Conservation (phyloP, 2,113 vertebrate genomes). For the Camelus bactrianus region DNA sequence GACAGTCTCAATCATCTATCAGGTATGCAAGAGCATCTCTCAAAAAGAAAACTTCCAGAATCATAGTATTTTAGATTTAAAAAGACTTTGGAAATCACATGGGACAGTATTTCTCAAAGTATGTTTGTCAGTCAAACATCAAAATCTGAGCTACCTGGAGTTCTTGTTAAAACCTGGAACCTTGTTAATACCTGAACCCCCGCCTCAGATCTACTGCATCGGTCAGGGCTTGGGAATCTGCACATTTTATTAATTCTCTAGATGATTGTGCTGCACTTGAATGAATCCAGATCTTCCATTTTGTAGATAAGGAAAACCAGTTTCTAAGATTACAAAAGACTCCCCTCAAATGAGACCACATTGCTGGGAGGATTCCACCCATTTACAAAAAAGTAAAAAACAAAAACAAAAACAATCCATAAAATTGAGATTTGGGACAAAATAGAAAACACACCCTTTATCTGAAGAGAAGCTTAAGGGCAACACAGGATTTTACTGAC, state of each 20-base stretch:
- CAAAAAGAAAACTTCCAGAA: slow-evolving; percentile 41
- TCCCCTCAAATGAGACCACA: background rate
- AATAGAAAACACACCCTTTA: slow-evolving; percentile 19
- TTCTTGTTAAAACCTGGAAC: background rate
- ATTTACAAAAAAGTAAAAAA: background rate
- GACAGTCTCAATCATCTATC: background rate
- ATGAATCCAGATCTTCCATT: background rate
- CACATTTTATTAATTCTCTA: background rate
- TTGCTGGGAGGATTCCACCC: background rate
- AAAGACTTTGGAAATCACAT: background rate
- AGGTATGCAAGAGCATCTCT: background rate
- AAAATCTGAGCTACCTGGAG: background rate
- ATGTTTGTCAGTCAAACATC: background rate
- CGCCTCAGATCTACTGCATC: background rate
- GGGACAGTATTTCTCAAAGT: background rate
- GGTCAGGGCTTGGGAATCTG: background rate
- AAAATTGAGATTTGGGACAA: background rate
- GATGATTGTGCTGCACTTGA: background rate
- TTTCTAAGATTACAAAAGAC: background rate
- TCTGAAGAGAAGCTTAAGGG: slow-evolving; percentile 24
- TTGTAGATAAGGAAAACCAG: background rate
- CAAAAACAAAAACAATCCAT: background rate
- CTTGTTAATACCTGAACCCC: background rate
- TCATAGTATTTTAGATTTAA: slow-evolving; percentile 21
- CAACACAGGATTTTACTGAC: background rate